A percentile compares a stretch with the other conserved stretches of the same genome.
phyloP scores from a whole-genome alignment of 2,888 invertebrate species.

The Xestia ashworthii region DNA sequence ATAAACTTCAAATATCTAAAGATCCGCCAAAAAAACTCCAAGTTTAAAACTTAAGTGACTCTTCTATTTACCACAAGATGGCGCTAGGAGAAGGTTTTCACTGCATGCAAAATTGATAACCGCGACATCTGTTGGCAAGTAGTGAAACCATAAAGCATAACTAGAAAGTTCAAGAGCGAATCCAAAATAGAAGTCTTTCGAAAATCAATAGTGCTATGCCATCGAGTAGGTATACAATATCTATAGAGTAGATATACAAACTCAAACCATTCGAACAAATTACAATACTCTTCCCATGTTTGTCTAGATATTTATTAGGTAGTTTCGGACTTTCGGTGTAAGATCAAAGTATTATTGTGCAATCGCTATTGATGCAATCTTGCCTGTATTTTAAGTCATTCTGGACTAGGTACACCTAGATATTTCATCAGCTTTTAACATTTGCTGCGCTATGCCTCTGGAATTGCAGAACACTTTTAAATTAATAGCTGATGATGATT shows the following conservation, averaged over 20 bases:
- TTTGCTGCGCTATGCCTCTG: background rate
- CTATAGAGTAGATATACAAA: background rate
- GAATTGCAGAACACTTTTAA: background rate
- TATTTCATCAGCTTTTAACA: constrained; percentile 11
- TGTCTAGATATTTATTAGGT: background rate
- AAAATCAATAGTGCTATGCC: background rate
- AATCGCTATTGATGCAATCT: constrained; percentile 49
- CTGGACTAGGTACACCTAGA: too few relatives aligned
- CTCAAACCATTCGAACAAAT: background rate
- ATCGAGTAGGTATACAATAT: background rate
- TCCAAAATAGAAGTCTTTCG: background rate
- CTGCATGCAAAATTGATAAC: background rate
- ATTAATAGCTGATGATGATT: background rate
- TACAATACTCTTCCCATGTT: background rate
- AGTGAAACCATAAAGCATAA: constrained; percentile 47
- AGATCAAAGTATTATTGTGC: constrained; percentile 23
- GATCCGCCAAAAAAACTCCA: too few relatives aligned
- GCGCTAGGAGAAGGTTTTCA: background rate
- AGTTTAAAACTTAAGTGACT: background rate
- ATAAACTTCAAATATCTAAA: background rate
- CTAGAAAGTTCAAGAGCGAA: constrained; percentile 40
- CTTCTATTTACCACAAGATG: constrained; percentile 20
- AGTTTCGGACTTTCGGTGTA: background rate
- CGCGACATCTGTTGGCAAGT: constrained; percentile 73
- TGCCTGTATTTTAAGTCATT: background rate